phyloP scores from a whole-genome alignment of 2,888 invertebrate genomes.

The Leucophenga maculata region DNA sequence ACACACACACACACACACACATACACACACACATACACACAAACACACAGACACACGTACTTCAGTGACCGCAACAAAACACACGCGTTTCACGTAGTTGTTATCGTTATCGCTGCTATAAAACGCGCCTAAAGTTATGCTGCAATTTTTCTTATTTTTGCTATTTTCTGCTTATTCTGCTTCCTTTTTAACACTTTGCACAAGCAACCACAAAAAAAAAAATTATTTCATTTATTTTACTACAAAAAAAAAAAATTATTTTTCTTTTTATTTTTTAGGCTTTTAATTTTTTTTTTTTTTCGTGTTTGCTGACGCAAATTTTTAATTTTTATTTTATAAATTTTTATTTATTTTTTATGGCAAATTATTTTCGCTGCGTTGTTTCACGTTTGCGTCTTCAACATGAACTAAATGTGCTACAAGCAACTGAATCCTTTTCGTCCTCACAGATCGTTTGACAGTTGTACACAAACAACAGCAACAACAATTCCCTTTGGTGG shows the following conservation, averaged over 20 bases:
- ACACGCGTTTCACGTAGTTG: conserved; percentile 8
- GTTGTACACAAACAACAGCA: conserved; percentile 11
- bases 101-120: conserved; percentile 36
- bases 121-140: conserved; percentile 40
- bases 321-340: neutral
- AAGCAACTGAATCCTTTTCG: conserved; percentile 36
- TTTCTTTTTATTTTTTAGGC: neutral
- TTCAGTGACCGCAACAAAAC: neutral
- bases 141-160: conserved; percentile 20
- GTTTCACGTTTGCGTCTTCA: conserved; percentile 61
- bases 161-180: neutral
- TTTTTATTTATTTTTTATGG: neutral
- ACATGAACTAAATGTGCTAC: conserved; percentile 59
- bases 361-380: conserved; percentile 40
- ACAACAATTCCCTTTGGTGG: no score
- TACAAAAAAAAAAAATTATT: neutral
- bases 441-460: conserved; percentile 34
- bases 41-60: neutral
- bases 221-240: neutral
- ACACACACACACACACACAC: conserved; percentile 16
- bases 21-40: neutral
- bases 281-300: neutral
- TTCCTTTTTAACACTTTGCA: conserved; percentile 5
- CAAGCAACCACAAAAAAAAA: neutral
- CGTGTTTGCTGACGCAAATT: neutral